Percentiles rank a stretch among this genome's conserved stretches.
phyloP scores from a whole-genome alignment of 2,888 invertebrate genomes.

The Cosmia trapezina region DNA sequence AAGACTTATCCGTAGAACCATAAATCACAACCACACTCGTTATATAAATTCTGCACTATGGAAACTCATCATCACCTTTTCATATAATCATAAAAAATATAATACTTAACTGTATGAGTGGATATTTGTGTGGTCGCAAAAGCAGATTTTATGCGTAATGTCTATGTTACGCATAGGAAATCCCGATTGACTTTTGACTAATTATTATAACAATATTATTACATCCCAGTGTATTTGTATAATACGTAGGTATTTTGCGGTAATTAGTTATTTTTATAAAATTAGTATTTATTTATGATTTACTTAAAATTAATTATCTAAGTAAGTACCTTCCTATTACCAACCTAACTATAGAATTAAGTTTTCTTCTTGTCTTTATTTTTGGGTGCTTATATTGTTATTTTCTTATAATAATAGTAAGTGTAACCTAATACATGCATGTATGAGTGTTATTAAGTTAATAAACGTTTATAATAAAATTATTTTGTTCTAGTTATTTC shows the following conservation, averaged over 20 bases:
- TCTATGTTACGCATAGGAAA: constrained; percentile 78
- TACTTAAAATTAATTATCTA: neutral
- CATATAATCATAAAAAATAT: constrained; percentile 15
- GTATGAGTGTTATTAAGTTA: constrained; percentile 70
- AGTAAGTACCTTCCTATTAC: neutral
- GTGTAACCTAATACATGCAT: constrained; percentile 78
- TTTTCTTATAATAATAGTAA: constrained; percentile 85
- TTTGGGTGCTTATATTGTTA: constrained; percentile 80
- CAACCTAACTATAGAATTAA: constrained; percentile 10
- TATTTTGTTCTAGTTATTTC: constrained; percentile 1
- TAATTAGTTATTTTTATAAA: constrained; percentile 15
- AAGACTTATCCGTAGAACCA: constrained; percentile 7
- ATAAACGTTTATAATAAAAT: constrained; percentile 40
- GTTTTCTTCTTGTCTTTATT: constrained; percentile 41
- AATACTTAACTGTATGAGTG: constrained; percentile 36
- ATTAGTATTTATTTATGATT: constrained; percentile 2
- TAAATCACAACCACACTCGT: constrained; percentile 15
- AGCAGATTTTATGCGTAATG: constrained; percentile 79
- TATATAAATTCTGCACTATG: constrained; percentile 14
- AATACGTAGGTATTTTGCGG: neutral
- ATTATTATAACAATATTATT: constrained; percentile 16
- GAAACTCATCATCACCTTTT: constrained; percentile 31
- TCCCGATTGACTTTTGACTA: constrained; percentile 49
- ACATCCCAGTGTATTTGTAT: constrained; percentile 1
- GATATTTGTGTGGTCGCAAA: constrained; percentile 46